Evolutionary conservation across 2,113 vertebrate genomes (phyloP), one percentile per base, ranked within the genome.

Genomic region (Fulica atra): DNA sequence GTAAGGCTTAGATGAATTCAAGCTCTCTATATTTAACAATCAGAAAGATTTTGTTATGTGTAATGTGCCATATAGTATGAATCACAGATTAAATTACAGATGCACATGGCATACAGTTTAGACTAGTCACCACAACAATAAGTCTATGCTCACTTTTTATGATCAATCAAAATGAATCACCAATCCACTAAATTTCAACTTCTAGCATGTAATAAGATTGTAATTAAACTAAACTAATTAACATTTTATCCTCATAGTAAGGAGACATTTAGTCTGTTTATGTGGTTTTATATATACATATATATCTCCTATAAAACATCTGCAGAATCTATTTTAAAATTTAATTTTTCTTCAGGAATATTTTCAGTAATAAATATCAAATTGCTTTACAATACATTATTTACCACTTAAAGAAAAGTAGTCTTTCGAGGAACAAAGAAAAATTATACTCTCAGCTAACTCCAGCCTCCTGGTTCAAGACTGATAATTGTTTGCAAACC

Each of bases 191-290:
- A 87, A 97, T 96, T 96, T 96, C 94, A 93, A 96, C 82, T 96
- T 95, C 71, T 86, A 97, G 40, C 21, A 59, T 84, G 56, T 78
- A 96, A 51, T 87, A 96, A 96, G 86, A 93, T 59, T 96, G 89
- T 86, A 97, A 97, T 97, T 97, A 97, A 96, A 94, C 73, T 83
- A 93, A 97, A 82, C 74, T 96, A 97, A 98, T 98, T 97, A 96
- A 90, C 92, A 97, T 97, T 96, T 97, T 97, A 95, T 95, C 63
- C 38, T 95, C 85, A 85, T 66, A 57, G 54, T 73, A 95, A 91
- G 78, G 93, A 93, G 36, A 14, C 31, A 81, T 96, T 97, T 92
- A 90, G 33, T 64, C 68, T 93, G 74, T 94, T 96, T 97, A 92
- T 92, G 80, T 95, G 82, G 46, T 7, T 33, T 92, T 93, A n/a